Percentiles rank a stretch among this genome's conserved stretches.
Evolutionary conservation across 2,888 invertebrate species (phyloP).

Genomic region (Colostygia pectinataria): DNA sequence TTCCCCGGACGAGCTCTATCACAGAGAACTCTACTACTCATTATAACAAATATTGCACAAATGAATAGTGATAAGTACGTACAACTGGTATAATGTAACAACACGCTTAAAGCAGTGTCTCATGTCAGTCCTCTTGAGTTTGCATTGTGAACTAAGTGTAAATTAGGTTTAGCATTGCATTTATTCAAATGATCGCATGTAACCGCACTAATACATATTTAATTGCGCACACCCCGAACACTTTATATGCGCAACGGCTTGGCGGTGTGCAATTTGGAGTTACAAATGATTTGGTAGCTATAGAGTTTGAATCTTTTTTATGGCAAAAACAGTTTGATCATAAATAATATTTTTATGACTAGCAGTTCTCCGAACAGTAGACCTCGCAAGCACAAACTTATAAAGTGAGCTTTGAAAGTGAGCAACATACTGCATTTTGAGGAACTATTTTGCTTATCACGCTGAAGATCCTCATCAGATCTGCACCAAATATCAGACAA

Average conservation of each 20-base stretch:
- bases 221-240: constrained; percentile 66
- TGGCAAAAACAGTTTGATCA: neutral
- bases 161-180: constrained; percentile 36
- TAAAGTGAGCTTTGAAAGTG: no score
- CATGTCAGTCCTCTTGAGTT: constrained; percentile 22
- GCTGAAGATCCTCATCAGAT: no score
- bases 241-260: constrained; percentile 56
- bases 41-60: neutral
- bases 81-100: no score
- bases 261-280: constrained; percentile 39
- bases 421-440: no score
- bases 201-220: constrained; percentile 75
- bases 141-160: constrained; percentile 32
- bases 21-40: no score
- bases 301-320: constrained; percentile 2
- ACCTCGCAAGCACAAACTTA: no score
- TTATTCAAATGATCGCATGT: constrained; percentile 39
- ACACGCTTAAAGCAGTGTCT: constrained; percentile 10
- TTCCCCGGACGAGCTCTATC: no score
- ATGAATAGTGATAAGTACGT: constrained; percentile 3
- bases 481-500: no score
- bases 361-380: no score
- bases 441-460: no score
- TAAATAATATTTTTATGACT: no score
- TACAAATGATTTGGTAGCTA: constrained; percentile 15